Evolutionary conservation across 2,888 invertebrate species (phyloP).

Genomic region (Agonum fuliginosum): DNA sequence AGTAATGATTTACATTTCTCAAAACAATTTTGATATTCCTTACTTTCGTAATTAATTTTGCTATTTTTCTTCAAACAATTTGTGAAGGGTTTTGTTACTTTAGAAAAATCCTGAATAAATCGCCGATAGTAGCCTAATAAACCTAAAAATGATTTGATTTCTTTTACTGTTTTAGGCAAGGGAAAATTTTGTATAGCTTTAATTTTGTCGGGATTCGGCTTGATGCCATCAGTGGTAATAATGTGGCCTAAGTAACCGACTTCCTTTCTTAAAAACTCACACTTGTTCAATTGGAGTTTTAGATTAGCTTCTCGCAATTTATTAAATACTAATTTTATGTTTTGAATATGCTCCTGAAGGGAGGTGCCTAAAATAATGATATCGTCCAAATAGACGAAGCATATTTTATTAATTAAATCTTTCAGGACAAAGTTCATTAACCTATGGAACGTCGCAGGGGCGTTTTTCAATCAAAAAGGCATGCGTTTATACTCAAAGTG

Average conservation of each 20-base stretch:
- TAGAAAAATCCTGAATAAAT: constrained; percentile 63
- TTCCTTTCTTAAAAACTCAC: constrained; percentile 60
- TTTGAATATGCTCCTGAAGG: constrained; percentile 59
- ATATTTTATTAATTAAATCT: constrained; percentile 39
- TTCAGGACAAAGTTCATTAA: background rate
- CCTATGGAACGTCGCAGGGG: background rate
- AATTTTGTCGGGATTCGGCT: constrained; percentile 62
- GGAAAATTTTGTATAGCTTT: constrained; percentile 61
- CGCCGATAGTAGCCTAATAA: constrained; percentile 63
- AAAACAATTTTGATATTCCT: too few relatives aligned
- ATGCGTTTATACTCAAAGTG: background rate
- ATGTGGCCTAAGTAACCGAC: constrained; percentile 61
- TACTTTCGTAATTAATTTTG: constrained; percentile 52
- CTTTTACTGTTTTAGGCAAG: constrained; percentile 61
- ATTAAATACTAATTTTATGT: constrained; percentile 54
- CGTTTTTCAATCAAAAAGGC: constrained; percentile 1
- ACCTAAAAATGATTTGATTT: constrained; percentile 63
- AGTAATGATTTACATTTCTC: too few relatives aligned
- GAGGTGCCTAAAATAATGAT: constrained; percentile 60
- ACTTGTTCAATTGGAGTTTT: constrained; percentile 63
- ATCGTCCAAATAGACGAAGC: constrained; percentile 63
- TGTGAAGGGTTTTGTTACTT: constrained; percentile 60
- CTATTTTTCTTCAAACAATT: constrained; percentile 60
- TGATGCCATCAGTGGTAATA: constrained; percentile 61
- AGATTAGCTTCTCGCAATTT: constrained; percentile 58